Conservation (phyloP, 1,140 invertebrate genomes). For the Drosophila athabasca region DNA sequence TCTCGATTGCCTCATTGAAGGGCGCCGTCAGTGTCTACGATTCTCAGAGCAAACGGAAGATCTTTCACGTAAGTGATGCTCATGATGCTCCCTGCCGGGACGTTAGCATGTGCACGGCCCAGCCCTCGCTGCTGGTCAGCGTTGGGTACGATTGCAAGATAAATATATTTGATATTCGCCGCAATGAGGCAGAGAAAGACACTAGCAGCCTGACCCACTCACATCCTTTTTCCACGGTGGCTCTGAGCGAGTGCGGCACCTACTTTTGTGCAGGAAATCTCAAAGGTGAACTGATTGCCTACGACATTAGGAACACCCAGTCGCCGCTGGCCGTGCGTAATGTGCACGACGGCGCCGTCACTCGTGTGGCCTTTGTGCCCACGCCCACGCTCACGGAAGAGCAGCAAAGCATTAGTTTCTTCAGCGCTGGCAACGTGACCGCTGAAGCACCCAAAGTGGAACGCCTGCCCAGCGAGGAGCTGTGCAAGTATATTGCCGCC, state of each 20-base stretch:
- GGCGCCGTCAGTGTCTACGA: conserved; percentile 74
- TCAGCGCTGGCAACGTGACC: conserved; percentile 33
- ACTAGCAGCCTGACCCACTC: conserved; percentile 47
- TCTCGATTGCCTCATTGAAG: conserved; percentile 71
- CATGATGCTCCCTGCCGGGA: conserved; percentile 78
- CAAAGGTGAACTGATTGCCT: conserved; percentile 78
- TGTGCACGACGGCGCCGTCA: conserved; percentile 68
- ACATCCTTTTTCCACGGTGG: conserved; percentile 71
- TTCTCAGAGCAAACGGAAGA: conserved; percentile 65
- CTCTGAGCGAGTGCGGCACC: conserved; percentile 73
- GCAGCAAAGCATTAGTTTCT: conserved; percentile 54
- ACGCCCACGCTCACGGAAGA: conserved; percentile 33
- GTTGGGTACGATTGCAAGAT: conserved; percentile 80
- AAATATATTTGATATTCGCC: conserved; percentile 78
- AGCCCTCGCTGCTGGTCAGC: conserved; percentile 69
- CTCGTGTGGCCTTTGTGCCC: conserved; percentile 75
- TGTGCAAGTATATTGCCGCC: conserved; percentile 58
- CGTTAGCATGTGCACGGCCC: conserved; percentile 63
- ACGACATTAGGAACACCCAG: conserved; percentile 75
- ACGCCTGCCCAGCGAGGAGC: conserved; percentile 49
- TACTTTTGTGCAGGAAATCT: conserved; percentile 80
- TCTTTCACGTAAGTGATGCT: conserved; percentile 64
- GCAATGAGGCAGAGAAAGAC: conserved; percentile 52
- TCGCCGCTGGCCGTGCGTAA: conserved; percentile 47
- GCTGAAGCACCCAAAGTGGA: conserved; percentile 39